phyloP scores from a whole-genome alignment of 2,888 invertebrate genomes.

The Lasioglossum morio region DNA sequence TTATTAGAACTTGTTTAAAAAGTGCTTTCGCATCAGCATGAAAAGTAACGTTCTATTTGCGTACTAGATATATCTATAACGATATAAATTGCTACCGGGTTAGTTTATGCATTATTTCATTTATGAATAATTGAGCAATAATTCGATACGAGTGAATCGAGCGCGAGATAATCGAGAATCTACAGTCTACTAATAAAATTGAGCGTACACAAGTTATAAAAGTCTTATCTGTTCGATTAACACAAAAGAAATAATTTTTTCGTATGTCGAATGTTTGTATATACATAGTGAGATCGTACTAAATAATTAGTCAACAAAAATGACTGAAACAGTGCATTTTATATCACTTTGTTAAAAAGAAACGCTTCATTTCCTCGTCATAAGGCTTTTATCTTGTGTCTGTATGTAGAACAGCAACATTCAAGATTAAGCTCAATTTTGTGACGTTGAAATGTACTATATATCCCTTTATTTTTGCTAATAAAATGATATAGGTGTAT shows the following conservation, averaged over 20 bases:
- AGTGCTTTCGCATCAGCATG: background rate
- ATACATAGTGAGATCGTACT: background rate
- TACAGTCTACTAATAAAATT: background rate
- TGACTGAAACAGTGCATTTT: background rate
- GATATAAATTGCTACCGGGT: background rate
- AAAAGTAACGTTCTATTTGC: background rate
- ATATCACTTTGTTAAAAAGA: too few species aligned
- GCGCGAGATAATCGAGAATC: background rate
- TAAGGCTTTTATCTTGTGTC: too few species aligned
- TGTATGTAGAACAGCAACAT: too few species aligned
- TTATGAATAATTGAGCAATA: background rate
- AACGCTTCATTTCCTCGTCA: too few species aligned
- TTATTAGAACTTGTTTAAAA: too few species aligned
- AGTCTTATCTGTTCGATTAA: too few species aligned
- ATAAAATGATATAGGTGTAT: too few species aligned
- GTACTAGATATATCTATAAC: background rate
- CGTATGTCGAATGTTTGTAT: background rate
- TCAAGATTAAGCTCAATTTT: too few species aligned
- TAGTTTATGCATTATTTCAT: background rate
- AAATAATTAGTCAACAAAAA: background rate
- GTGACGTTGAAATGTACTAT: too few species aligned
- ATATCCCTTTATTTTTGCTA: too few species aligned
- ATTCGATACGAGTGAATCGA: conserved; percentile 27
- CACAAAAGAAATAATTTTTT: too few species aligned
- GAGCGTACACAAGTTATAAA: too few species aligned